Evolutionary conservation across 23 tunicate genomes (phyloP).

Genomic region (Botrylloides violaceus): DNA sequence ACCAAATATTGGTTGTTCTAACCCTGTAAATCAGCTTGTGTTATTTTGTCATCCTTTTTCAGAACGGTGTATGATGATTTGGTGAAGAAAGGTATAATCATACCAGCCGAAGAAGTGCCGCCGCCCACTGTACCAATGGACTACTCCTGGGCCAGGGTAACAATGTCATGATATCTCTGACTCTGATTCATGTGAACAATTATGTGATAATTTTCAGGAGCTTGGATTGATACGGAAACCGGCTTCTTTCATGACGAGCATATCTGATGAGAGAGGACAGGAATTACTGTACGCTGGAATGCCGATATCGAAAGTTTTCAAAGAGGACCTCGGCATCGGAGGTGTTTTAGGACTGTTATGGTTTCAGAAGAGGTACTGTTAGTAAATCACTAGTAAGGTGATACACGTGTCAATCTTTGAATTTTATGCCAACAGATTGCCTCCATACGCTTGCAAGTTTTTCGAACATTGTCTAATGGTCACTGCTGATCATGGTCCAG

Average conservation of each 20-base stretch:
- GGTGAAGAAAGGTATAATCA: constrained; percentile 62
- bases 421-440: constrained; percentile 37
- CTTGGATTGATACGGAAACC: constrained; percentile 93
- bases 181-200: too few species aligned
- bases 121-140: constrained; percentile 99
- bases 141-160: constrained; percentile 96
- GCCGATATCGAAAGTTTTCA: constrained; percentile 93
- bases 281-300: constrained; percentile 96
- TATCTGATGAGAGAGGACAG: constrained; percentile 97
- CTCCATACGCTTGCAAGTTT: constrained; percentile 89
- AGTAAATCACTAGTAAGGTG: too few species aligned
- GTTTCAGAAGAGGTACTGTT: constrained; percentile 80
- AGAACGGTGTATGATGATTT: constrained; percentile 70
- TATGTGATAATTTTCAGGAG: constrained; percentile 26
- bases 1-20: too few species aligned
- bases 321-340: constrained; percentile 91
- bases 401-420: not conserved
- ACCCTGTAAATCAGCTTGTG: too few species aligned
- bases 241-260: constrained; percentile 83
- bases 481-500: constrained; percentile 99
- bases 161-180: too few species aligned
- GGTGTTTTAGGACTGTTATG: constrained; percentile 92
- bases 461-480: constrained; percentile 96
- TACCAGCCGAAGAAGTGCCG: constrained; percentile 79
- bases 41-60: not conserved